phyloP scores from a whole-genome alignment of 2,797 vertebrate species.

The Rhabdophis nuchalis region DNA sequence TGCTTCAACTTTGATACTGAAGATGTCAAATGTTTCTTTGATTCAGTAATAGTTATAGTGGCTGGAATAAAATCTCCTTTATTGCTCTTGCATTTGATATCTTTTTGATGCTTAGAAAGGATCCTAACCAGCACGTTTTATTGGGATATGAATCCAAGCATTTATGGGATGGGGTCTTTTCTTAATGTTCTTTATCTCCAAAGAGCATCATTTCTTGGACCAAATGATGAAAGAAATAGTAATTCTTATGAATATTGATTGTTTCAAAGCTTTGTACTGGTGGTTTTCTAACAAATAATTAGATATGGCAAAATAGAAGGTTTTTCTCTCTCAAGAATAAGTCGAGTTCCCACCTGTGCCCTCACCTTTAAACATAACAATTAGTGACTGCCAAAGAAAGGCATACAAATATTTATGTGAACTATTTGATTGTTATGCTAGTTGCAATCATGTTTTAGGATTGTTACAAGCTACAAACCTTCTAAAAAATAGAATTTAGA shows the following conservation, averaged over 20 bases:
- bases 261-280: background rate
- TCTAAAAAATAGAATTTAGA: background rate
- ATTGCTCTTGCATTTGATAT: background rate
- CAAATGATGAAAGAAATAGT: background rate
- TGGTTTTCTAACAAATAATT: background rate
- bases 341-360: fast-evolving
- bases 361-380: too few species aligned
- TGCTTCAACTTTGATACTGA: background rate
- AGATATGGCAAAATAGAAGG: background rate
- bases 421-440: background rate
- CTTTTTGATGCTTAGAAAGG: background rate
- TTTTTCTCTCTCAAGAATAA: background rate
- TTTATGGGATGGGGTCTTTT: background rate
- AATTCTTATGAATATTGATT: background rate
- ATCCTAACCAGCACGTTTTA: background rate
- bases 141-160: background rate
- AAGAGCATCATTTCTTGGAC: background rate
- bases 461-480: background rate
- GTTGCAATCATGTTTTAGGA: background rate
- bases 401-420: background rate
- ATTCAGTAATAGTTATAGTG: background rate
- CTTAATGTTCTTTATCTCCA: background rate
- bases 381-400: background rate
- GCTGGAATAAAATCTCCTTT: background rate
- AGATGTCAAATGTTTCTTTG: background rate